phyloP scores from a whole-genome alignment of 2,888 invertebrate species.

The Teinopalpus imperialis region DNA sequence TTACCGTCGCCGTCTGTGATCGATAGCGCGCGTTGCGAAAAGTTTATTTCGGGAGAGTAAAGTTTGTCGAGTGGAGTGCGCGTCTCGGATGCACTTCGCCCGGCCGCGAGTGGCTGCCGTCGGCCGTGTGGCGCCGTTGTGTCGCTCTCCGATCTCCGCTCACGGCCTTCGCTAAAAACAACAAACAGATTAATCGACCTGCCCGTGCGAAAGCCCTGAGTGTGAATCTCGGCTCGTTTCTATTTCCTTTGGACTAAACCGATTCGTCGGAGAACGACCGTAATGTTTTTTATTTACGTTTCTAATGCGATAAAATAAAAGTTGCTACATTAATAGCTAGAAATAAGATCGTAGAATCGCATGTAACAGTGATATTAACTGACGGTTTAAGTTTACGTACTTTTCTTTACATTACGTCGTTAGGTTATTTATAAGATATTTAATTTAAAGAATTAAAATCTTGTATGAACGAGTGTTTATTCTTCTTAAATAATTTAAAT shows the following conservation, averaged over 20 bases:
- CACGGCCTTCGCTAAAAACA: conserved; percentile 70
- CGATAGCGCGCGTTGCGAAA: conserved; percentile 59
- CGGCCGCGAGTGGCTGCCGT: conserved; percentile 69
- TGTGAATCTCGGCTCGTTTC: conserved; percentile 49
- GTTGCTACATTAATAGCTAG: conserved; percentile 64
- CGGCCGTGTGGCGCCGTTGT: conserved; percentile 70
- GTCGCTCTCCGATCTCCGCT: conserved; percentile 68
- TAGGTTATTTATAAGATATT: background rate
- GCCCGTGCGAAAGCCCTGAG: conserved; percentile 57
- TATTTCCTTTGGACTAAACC: conserved; percentile 43
- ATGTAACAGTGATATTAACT: conserved; percentile 76
- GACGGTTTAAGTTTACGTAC: conserved; percentile 65
- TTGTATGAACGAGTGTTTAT: conserved; percentile 9
- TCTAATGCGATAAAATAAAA: conserved; percentile 73
- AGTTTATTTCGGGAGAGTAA: conserved; percentile 71
- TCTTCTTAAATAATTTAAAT: background rate
- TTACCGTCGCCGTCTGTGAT: conserved; percentile 48
- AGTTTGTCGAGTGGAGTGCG: conserved; percentile 75
- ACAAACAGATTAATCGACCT: conserved; percentile 78
- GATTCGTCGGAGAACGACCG: conserved; percentile 49
- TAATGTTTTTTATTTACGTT: conserved; percentile 68
- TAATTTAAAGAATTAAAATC: background rate
- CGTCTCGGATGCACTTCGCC: conserved; percentile 71
- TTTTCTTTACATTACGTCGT: conserved; percentile 44
- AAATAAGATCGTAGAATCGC: conserved; percentile 78